phyloP scores from a whole-genome alignment of 1,140 invertebrate genomes.

The Bradysia coprophila region DNA sequence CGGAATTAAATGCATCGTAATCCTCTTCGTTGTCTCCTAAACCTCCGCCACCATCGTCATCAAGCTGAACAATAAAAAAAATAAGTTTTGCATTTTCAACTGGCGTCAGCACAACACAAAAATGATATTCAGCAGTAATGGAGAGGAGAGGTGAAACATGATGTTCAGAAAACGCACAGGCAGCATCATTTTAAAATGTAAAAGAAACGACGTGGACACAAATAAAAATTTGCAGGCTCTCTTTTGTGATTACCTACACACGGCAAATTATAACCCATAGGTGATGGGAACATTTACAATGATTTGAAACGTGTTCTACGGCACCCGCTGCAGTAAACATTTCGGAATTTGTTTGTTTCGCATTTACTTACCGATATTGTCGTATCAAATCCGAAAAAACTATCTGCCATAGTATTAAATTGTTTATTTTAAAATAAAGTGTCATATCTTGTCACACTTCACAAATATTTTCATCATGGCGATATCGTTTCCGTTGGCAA shows the following conservation, averaged over 20 bases:
- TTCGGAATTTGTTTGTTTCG: constrained; percentile 2
- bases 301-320: not conserved
- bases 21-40: constrained; percentile 58
- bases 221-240: not conserved
- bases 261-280: not conserved
- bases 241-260: not conserved
- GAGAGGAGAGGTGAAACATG: not conserved
- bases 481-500: too few relatives aligned
- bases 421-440: constrained; percentile 37
- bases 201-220: not conserved
- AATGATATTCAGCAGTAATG: not conserved
- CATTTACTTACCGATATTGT: constrained; percentile 41
- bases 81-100: not conserved
- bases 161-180: not conserved
- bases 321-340: constrained; percentile 1
- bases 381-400: constrained; percentile 63
- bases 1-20: constrained; percentile 78
- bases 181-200: not conserved
- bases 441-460: constrained; percentile 36
- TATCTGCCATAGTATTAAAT: constrained; percentile 60
- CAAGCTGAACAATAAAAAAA: constrained; percentile 5
- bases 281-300: not conserved
- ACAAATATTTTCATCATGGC: constrained; percentile 24
- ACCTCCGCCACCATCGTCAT: constrained; percentile 38
- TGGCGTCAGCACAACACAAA: constrained; percentile 1